Conservation (phyloP, 2,888 invertebrate genomes). For the Ectobius pallidus region DNA sequence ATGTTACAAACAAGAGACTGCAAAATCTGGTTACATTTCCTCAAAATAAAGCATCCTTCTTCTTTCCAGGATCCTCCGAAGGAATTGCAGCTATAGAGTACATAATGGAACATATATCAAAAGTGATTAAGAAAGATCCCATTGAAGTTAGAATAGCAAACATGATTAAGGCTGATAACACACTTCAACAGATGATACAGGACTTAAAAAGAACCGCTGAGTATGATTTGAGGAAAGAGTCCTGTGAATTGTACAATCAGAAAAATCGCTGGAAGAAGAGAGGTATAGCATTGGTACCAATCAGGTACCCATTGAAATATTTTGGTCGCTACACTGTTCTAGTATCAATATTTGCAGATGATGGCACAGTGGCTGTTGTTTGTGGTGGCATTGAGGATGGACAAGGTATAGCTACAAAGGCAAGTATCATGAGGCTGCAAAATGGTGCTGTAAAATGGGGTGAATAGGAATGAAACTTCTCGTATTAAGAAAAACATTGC, state of each 20-base stretch:
- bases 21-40: too few species aligned
- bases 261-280: conserved; percentile 57
- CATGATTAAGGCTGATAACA: conserved; percentile 51
- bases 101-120: conserved; percentile 71
- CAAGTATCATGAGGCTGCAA: too few species aligned
- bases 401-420: conserved; percentile 83
- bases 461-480: too few species aligned
- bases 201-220: conserved; percentile 63
- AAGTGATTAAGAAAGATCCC: conserved; percentile 61
- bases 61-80: conserved; percentile 56
- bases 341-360: conserved; percentile 72
- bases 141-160: conserved; percentile 63
- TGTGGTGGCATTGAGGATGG: conserved; percentile 80
- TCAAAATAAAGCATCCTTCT: too few species aligned
- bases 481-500: too few species aligned
- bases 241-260: conserved; percentile 54
- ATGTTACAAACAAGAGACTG: too few species aligned
- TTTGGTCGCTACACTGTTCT: conserved; percentile 63
- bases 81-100: conserved; percentile 66
- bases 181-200: conserved; percentile 60
- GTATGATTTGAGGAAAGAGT: conserved; percentile 61
- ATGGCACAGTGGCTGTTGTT: conserved; percentile 72
- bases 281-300: conserved; percentile 69
- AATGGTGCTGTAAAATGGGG: too few species aligned
- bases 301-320: conserved; percentile 67